A percentile compares a stretch with the other conserved stretches of the same genome.
Conservation (phyloP, 2,797 vertebrate species). For the Pangasius macronema region DNA sequence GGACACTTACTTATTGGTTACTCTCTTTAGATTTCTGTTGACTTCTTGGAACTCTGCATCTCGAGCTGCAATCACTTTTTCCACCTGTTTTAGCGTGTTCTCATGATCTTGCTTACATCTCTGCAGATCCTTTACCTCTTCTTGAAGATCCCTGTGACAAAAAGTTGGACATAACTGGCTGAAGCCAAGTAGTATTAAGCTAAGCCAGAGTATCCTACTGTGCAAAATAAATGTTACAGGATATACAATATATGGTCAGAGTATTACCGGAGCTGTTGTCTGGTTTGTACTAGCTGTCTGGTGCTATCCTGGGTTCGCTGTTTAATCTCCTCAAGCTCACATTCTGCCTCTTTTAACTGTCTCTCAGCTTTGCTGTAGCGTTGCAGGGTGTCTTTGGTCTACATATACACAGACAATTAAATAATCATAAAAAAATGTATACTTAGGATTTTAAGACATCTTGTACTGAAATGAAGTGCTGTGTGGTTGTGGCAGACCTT, state of each 20-base stretch:
- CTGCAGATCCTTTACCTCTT: slow-evolving; percentile 70
- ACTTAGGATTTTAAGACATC: background rate
- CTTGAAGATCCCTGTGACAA: slow-evolving; percentile 73
- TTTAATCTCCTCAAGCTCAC: slow-evolving; percentile 79
- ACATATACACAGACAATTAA: background rate
- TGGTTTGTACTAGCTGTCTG: slow-evolving; percentile 71
- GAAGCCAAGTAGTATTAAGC: background rate
- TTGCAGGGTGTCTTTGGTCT: slow-evolving; percentile 75
- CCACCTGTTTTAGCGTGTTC: slow-evolving; percentile 73
- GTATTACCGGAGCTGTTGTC: slow-evolving; percentile 78
- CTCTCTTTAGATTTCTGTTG: slow-evolving; percentile 70
- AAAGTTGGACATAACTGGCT: background rate
- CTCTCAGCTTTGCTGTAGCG: slow-evolving; percentile 70
- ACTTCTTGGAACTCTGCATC: slow-evolving; percentile 76
- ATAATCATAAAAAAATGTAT: background rate
- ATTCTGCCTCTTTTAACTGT: slow-evolving; percentile 66
- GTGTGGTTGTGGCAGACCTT: slow-evolving; percentile 68
- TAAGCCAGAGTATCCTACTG: background rate
- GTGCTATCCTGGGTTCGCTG: slow-evolving; percentile 73
- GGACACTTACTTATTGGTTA: slow-evolving; percentile 70
- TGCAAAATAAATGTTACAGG: background rate
- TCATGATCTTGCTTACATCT: slow-evolving; percentile 73
- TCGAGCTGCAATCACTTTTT: slow-evolving; percentile 69
- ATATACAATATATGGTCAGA: background rate
- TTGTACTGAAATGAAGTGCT: background rate